Base-by-base conservation (phyloP, 2,888 invertebrate genomes). In the Xanthorhoe designata region DNA sequence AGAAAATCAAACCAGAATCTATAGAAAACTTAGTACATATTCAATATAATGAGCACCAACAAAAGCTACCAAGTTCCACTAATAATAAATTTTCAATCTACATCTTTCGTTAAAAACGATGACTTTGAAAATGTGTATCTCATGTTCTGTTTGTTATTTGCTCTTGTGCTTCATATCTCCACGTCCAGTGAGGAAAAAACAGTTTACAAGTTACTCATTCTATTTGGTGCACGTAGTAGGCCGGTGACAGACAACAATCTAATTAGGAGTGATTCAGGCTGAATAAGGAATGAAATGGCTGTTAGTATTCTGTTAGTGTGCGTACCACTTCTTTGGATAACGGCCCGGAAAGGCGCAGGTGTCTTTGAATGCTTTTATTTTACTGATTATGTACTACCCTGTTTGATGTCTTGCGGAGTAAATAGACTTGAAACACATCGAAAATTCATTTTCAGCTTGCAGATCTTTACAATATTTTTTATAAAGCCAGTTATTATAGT, bases 271-370 rank as follows among this genome's bases (percentile, higher is more conserved):
- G 77, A 78, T 75, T 75, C 72, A 68, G 71, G 73, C 76, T 77
- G 76, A 80, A 84, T 81, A 82, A 74, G 82, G 82, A 80, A 78
- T 79, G 68, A 81, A 82, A 81, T 76, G 75, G 72, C 73, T 57
- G 74, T 86, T 83, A 75, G 78, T 78, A 88, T 88, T 84, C 87
- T 77, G 77, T 64, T 70, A 83, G 76, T 65, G 78, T 63, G 69
- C 68, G 72, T 73, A 72, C 76, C 67, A 77, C 75, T 82, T 78
- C 75, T 82, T 79, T 73, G 76, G 72, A 71, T 83, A 83, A 83
- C 83, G 79, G 84, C 78, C 76, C 71, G 71, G 74, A 72, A 78
- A 78, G 68, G 76, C 72, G 63, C 72, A 68, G 70, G 35, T 58
- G 38, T 35, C n/a, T 45, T 18, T 17, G 18, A 13, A 51, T 38